Percentiles rank a stretch among this genome's conserved stretches.
phyloP scores from a whole-genome alignment of 2,888 invertebrate species.

The Laspeyria flexula region DNA sequence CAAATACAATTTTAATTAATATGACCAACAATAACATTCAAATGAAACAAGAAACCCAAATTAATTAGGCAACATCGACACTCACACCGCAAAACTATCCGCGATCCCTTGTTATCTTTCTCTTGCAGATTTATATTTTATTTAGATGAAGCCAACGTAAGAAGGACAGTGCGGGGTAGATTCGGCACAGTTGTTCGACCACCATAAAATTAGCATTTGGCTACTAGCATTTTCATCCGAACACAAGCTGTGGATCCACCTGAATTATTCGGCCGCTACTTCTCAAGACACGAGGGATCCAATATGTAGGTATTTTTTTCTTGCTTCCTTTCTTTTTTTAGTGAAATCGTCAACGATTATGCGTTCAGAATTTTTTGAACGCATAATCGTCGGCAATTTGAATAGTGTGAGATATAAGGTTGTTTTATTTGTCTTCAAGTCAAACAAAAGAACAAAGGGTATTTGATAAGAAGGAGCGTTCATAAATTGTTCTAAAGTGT shows the following conservation, averaged over 20 bases:
- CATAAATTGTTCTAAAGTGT: too few species aligned
- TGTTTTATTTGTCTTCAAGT: not conserved
- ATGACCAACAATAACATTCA: not conserved
- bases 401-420: not conserved
- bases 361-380: slow-evolving; percentile 8
- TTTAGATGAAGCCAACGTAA: slow-evolving; percentile 80
- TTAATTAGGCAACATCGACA: slow-evolving; percentile 40
- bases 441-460: too few species aligned
- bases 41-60: slow-evolving; percentile 25
- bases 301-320: slow-evolving; percentile 49
- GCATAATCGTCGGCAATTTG: slow-evolving; percentile 1
- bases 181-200: slow-evolving; percentile 84
- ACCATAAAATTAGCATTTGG: slow-evolving; percentile 86
- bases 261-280: slow-evolving; percentile 80
- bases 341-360: slow-evolving; percentile 2
- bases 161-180: slow-evolving; percentile 75
- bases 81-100: slow-evolving; percentile 40
- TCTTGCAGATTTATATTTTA: slow-evolving; percentile 72
- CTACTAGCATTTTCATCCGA: slow-evolving; percentile 80
- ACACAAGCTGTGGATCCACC: slow-evolving; percentile 72
- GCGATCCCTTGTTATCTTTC: slow-evolving; percentile 62
- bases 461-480: too few species aligned
- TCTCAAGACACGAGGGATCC: slow-evolving; percentile 62
- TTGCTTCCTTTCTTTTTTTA: slow-evolving; percentile 18
- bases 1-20: too few species aligned